Percentiles rank a stretch among this genome's conserved stretches.
Conservation (phyloP, 2,113 vertebrate species). For the Chlamydotis undulata region DNA sequence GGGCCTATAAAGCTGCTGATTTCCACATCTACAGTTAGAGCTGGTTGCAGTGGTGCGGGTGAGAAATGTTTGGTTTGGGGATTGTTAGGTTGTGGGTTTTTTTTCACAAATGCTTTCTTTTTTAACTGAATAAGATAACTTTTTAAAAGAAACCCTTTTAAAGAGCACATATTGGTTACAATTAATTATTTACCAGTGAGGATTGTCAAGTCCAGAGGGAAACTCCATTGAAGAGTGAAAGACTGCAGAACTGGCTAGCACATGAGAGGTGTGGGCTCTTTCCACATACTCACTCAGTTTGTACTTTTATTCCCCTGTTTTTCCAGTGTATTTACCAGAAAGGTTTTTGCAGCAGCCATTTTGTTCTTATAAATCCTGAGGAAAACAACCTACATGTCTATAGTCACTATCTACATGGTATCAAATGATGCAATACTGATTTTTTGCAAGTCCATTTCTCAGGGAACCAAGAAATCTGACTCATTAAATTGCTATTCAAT, state of each 20-base stretch:
- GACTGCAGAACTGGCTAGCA: neutral
- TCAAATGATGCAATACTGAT: neutral
- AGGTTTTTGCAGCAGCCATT: neutral
- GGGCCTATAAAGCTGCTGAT: neutral
- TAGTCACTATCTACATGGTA: neutral
- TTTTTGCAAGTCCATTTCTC: conserved; percentile 5
- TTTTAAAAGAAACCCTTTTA: neutral
- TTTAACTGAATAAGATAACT: neutral
- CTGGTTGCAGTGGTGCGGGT: rapidly evolving
- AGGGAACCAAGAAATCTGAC: neutral
- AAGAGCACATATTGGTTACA: neutral
- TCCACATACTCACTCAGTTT: neutral
- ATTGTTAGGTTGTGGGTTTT: neutral
- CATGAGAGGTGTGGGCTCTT: rapidly evolving
- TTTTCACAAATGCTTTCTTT: neutral
- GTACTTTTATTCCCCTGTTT: neutral
- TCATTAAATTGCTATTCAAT: neutral
- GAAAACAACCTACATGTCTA: neutral
- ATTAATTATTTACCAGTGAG: neutral
- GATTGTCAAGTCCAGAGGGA: neutral
- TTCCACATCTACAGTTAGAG: neutral
- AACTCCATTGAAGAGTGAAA: neutral
- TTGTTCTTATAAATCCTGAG: neutral
- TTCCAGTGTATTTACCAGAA: neutral
- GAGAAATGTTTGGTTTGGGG: neutral